Conservation (phyloP, 2,888 invertebrate genomes). For the Ochropleura leucogaster region DNA sequence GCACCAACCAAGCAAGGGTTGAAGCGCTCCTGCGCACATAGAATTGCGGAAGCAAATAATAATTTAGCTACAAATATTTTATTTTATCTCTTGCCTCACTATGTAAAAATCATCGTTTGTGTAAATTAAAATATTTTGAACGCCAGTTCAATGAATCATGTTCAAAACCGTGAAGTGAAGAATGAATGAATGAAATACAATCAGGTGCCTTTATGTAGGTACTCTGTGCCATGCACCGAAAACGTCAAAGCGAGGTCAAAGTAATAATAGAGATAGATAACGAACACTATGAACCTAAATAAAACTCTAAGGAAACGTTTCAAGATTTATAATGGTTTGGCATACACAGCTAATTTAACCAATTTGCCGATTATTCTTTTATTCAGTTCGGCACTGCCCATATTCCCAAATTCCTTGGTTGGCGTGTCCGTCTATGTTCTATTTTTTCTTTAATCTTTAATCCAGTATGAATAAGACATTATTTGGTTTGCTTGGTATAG, state of each 20-base stretch:
- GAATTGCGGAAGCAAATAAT: no score
- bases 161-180: background rate
- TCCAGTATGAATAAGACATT: conserved; percentile 6
- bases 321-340: conserved; percentile 5
- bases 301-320: accelerated
- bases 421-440: background rate
- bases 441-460: conserved; percentile 8
- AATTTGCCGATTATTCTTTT: conserved; percentile 33
- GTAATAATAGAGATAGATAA: conserved; percentile 20
- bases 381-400: conserved; percentile 6
- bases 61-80: no score
- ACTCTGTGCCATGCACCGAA: conserved; percentile 1
- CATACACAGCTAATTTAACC: background rate
- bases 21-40: background rate
- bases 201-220: background rate
- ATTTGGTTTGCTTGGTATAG: conserved; percentile 7
- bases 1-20: background rate
- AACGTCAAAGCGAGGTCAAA: conserved; percentile 40
- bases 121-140: background rate
- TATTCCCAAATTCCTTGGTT: conserved; percentile 9
- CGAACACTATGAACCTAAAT: background rate
- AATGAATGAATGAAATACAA: background rate
- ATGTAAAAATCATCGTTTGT: background rate
- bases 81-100: background rate
- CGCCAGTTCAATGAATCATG: background rate